Conservation (phyloP, 2,888 invertebrate genomes). For the Frankliniella fusca region DNA sequence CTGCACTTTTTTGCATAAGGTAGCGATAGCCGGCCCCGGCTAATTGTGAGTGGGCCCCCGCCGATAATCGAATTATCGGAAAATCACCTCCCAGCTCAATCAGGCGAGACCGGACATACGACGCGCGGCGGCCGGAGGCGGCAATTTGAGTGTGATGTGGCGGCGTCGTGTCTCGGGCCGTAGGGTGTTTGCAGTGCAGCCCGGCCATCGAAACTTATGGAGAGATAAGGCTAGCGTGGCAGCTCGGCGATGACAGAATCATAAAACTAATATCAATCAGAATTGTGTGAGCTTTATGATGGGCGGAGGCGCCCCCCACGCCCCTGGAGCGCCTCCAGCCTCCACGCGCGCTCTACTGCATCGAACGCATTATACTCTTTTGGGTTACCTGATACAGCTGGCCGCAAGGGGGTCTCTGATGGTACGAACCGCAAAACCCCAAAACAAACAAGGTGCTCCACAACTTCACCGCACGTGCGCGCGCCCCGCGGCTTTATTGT, state of each 20-base stretch:
- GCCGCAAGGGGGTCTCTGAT: too few relatives aligned
- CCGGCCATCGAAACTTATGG: neutral
- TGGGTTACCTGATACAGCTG: too few relatives aligned
- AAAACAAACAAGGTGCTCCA: too few relatives aligned
- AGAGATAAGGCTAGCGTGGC: neutral
- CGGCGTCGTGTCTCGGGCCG: neutral
- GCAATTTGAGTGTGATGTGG: neutral
- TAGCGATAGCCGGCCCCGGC: neutral
- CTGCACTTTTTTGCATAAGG: neutral
- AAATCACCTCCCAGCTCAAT: neutral
- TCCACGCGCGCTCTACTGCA: too few relatives aligned
- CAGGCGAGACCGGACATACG: too few relatives aligned
- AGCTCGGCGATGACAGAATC: neutral
- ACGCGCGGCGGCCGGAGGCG: too few relatives aligned
- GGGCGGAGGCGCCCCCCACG: neutral
- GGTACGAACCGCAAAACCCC: too few relatives aligned
- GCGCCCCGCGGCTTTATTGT: too few relatives aligned
- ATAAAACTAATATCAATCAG: neutral
- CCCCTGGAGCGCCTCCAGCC: too few relatives aligned
- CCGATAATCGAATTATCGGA: neutral
- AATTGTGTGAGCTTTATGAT: neutral
- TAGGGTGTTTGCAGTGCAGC: neutral
- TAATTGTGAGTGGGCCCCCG: constrained; percentile 1
- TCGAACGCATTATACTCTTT: too few relatives aligned
- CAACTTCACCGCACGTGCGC: too few relatives aligned